phyloP scores from a whole-genome alignment of 2,797 vertebrate genomes.

The Cetoscarus ocellatus region DNA sequence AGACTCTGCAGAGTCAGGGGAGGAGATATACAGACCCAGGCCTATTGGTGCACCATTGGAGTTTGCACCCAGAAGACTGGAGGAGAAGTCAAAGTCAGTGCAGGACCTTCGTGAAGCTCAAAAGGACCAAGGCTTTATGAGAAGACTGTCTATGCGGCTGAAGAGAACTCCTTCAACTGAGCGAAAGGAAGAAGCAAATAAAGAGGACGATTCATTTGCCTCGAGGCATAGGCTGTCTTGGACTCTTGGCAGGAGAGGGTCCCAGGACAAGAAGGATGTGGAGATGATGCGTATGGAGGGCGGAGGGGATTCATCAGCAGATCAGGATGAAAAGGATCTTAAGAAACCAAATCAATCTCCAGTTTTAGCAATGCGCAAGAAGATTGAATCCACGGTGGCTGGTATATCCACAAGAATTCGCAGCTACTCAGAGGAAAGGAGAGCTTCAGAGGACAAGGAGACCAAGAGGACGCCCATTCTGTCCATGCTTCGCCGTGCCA shows the following conservation, averaged over 20 bases:
- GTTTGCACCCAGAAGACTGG: slow-evolving; percentile 81
- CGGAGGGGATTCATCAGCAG: slow-evolving; percentile 56
- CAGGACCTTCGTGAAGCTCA: slow-evolving; percentile 92
- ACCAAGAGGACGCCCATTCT: slow-evolving; percentile 88
- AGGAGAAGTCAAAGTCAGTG: slow-evolving; percentile 93
- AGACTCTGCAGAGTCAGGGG: slow-evolving; percentile 76
- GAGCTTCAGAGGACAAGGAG: slow-evolving; percentile 78
- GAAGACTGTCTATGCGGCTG: slow-evolving; percentile 90
- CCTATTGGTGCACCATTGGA: slow-evolving; percentile 92
- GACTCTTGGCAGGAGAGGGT: slow-evolving; percentile 85
- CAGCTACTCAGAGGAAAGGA: slow-evolving; percentile 90
- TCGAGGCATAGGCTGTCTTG: slow-evolving; percentile 89
- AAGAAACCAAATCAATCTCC: slow-evolving; percentile 90
- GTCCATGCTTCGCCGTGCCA: slow-evolving; percentile 90
- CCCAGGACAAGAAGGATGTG: slow-evolving; percentile 89
- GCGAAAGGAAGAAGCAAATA: slow-evolving; percentile 84
- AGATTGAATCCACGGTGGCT: slow-evolving; percentile 94
- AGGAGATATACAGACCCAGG: slow-evolving; percentile 94
- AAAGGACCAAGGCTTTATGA: slow-evolving; percentile 93
- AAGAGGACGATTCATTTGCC: slow-evolving; percentile 81
- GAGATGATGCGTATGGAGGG: slow-evolving; percentile 82
- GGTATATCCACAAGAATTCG: slow-evolving; percentile 92
- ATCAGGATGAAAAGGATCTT: slow-evolving; percentile 75
- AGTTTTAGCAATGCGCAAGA: slow-evolving; percentile 89
- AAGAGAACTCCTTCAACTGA: slow-evolving; percentile 89